Base-by-base conservation (phyloP, 2,888 invertebrate species). In the Boloria selene region DNA sequence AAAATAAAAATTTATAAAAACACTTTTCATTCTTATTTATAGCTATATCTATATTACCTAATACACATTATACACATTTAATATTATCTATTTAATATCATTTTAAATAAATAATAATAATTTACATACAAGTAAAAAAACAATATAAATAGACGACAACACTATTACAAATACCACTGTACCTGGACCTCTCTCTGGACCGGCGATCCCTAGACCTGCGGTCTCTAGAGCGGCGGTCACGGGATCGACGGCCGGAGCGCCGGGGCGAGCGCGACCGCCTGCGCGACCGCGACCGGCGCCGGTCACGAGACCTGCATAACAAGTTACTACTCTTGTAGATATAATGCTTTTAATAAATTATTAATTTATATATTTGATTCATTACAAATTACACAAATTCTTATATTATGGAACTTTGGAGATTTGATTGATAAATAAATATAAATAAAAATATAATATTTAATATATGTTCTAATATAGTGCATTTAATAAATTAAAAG, bases 231-330 rank as follows among this genome's bases (percentile, higher is more conserved):
- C 84, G 83, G 0, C 85, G 81, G 47, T 87, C 88, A 1, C 74
- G 70, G 22, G 65, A 68, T 31, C 60, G 59, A 5, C 87, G 82
- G 22, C 70, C 68, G n/a, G 90, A 90, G 52, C 75, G 79, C 6
- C 89, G 86, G 0, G 81, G 13, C 6, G 90, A 87, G 14, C 83
- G 80, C 1, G 90, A 88, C n/a, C 90, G 87, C 63, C 84, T 79
- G 47, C 90, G 85, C 0, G 89, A 89, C 1, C 88, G 83, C 6
- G 91, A 91, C 14, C 90, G 85, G 6, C 90, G 88, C 3, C 90
- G 85, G 64, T 88, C 88, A 51, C 87, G 87, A 10, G 89, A 88
- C 77, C 90, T 89, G 38, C n/a, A 17, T 16, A 4, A 58, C 6
- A 58, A 7, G 7, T n/a, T 49, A 49, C 14, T 49, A 16, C 16